Conservation (phyloP, 2,113 vertebrate species). For the Seriola dumerili region DNA sequence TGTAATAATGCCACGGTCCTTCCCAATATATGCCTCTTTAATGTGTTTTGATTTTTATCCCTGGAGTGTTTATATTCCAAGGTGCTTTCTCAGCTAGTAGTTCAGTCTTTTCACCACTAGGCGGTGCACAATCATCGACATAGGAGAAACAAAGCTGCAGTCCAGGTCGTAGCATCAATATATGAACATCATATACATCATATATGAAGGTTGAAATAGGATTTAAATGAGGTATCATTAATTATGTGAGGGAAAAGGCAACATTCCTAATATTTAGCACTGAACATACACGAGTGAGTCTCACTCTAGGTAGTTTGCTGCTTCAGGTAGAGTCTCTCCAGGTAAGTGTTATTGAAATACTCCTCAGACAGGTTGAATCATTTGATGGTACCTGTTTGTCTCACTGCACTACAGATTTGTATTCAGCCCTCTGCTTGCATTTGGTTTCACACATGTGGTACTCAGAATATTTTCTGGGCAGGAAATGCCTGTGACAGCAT, state of each 20-base stretch:
- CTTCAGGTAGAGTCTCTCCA: not conserved
- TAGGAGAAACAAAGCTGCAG: not conserved
- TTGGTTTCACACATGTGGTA: not conserved
- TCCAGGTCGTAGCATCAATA: not conserved
- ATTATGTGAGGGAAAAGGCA: not conserved
- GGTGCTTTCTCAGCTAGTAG: constrained; percentile 17
- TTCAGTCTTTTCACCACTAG: constrained; percentile 56
- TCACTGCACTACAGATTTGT: not conserved
- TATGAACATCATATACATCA: not conserved
- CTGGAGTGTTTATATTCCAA: not conserved
- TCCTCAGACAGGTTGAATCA: not conserved
- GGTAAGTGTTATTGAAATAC: not conserved
- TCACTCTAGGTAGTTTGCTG: constrained; percentile 51
- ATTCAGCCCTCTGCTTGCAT: constrained; percentile 1
- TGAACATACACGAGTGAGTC: constrained; percentile 8
- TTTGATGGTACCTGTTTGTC: not conserved
- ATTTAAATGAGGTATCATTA: constrained; percentile 53
- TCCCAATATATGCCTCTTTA: not conserved
- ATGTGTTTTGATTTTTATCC: not conserved
- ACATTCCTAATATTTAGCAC: not conserved
- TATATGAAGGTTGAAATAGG: not conserved
- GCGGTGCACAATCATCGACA: constrained; percentile 19
- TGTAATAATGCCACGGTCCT: constrained; percentile 10
- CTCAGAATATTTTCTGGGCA: not conserved
- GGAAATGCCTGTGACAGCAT: constrained; percentile 15